Conservation (phyloP, 2,888 invertebrate species). For the Hecatera dysodea region DNA sequence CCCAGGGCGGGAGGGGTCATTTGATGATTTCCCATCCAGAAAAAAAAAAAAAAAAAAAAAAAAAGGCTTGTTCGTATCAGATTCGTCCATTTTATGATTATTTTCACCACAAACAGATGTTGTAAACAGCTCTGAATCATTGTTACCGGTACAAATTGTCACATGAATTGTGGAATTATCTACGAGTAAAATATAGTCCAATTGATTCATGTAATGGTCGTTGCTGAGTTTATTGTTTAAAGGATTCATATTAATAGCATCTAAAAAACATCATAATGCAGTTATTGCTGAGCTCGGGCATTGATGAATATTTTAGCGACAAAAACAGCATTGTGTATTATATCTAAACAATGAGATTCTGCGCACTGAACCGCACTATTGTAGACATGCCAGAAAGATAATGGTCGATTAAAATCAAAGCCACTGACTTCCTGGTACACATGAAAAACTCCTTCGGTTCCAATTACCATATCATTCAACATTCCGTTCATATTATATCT, state of each 20-base stretch:
- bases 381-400: neutral
- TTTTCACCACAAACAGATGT: conserved; percentile 58
- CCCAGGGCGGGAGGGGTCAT: too few relatives aligned
- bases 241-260: neutral
- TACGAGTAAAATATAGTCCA: conserved; percentile 3
- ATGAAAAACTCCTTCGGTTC: neutral
- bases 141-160: conserved; percentile 47
- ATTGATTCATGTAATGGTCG: conserved; percentile 6
- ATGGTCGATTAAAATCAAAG: conserved; percentile 11
- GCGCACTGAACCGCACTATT: neutral
- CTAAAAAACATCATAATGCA: conserved; percentile 9
- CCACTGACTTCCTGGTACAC: neutral
- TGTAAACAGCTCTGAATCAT: conserved; percentile 57
- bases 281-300: neutral
- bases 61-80: conserved; percentile 37
- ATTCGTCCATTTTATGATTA: conserved; percentile 50
- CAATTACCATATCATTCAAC: conserved; percentile 7
- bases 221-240: conserved; percentile 15
- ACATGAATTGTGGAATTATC: conserved; percentile 31
- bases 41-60: too few relatives aligned
- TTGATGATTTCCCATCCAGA: too few relatives aligned
- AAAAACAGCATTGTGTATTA: conserved; percentile 18
- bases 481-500: neutral
- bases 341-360: conserved; percentile 33
- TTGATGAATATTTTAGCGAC: conserved; percentile 3